Conservation (phyloP, 2,113 vertebrate genomes). For the Otus sunia region DNA sequence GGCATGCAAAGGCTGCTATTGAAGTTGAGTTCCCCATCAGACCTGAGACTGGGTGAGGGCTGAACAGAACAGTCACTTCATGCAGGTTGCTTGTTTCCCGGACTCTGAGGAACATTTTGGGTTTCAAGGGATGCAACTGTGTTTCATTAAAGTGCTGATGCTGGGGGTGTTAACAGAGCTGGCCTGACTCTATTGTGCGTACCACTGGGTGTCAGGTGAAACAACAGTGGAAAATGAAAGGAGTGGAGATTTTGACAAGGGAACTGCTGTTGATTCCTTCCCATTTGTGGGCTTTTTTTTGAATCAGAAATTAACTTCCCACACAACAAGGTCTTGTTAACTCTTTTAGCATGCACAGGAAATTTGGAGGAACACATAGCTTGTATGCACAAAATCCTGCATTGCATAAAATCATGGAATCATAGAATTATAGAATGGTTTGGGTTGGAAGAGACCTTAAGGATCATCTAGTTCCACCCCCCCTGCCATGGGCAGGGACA, state of each 20-base stretch:
- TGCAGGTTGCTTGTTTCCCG: background rate
- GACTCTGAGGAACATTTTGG: background rate
- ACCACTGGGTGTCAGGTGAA: background rate
- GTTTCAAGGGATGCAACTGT: background rate
- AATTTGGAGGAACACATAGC: background rate
- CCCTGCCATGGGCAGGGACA: no score
- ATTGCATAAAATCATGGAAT: no score
- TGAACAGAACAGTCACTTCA: background rate
- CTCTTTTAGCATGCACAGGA: rapidly evolving
- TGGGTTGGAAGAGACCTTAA: no score
- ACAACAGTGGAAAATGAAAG: rapidly evolving
- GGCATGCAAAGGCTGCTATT: background rate
- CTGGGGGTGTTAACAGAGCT: background rate
- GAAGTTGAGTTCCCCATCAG: background rate
- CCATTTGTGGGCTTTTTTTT: background rate
- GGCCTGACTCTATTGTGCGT: background rate
- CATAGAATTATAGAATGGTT: no score
- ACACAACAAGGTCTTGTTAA: background rate
- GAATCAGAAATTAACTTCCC: background rate
- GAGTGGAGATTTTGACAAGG: background rate
- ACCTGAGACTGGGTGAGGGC: background rate
- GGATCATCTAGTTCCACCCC: no score
- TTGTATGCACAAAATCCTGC: background rate
- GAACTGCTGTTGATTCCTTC: background rate
- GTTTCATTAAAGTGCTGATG: background rate